Conservation (phyloP, 2,113 vertebrate genomes). For the Synchiropus splendidus region DNA sequence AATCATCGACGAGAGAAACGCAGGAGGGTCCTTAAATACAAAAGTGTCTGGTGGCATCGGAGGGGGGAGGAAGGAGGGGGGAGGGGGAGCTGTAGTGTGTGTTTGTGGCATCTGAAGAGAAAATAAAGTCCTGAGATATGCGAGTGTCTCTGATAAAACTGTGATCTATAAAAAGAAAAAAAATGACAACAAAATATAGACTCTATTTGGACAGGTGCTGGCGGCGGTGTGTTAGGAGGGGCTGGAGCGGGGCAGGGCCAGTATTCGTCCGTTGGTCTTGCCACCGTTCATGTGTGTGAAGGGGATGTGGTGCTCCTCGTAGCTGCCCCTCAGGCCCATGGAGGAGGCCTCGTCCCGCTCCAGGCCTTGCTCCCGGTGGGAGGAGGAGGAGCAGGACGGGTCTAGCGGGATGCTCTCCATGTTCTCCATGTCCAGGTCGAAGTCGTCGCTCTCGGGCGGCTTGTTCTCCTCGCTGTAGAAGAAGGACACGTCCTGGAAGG, state of each 20-base stretch:
- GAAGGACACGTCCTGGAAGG: conserved; percentile 89
- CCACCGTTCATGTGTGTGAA: conserved; percentile 96
- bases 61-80: too few relatives aligned
- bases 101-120: conserved; percentile 62
- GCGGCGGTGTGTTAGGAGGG: conserved; percentile 75
- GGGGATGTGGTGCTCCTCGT: conserved; percentile 84
- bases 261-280: conserved; percentile 86
- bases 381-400: conserved; percentile 79
- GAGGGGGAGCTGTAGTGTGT: conserved; percentile 56
- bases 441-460: conserved; percentile 83
- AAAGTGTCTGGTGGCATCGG: conserved; percentile 42
- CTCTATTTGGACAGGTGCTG: too few relatives aligned
- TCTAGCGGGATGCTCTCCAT: conserved; percentile 97
- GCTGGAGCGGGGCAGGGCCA: conserved; percentile 79
- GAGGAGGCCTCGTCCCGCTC: conserved; percentile 75
- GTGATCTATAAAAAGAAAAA: conserved; percentile 33
- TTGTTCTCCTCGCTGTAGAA: conserved; percentile 97
- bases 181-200: too few relatives aligned
- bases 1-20: conserved; percentile 47
- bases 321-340: conserved; percentile 77
- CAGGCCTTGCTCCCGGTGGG: conserved; percentile 72
- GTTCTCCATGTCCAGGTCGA: conserved; percentile 92
- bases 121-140: conserved; percentile 82
- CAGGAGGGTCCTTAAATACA: conserved; percentile 47
- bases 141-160: conserved; percentile 56